Evolutionary conservation across 2,113 vertebrate species (phyloP).

Genomic region (Psittacus erithacus): DNA sequence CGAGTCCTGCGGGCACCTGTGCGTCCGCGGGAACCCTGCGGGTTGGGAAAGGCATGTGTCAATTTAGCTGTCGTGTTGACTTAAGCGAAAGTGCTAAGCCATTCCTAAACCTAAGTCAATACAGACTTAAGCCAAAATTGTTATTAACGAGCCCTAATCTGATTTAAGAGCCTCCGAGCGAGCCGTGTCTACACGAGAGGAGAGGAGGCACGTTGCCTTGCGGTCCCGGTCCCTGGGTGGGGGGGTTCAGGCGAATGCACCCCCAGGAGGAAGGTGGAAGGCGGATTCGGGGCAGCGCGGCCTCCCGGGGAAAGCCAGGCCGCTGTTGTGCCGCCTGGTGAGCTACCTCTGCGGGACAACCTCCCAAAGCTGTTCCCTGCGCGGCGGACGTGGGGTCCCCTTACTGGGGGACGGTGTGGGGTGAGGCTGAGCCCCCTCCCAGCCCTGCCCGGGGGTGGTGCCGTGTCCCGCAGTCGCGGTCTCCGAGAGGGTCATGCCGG

Average conservation of each 20-base stretch:
- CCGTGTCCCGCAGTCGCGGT: not conserved
- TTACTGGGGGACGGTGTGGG: not conserved
- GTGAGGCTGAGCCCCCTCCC: not conserved
- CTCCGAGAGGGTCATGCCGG: not conserved
- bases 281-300: too few species aligned
- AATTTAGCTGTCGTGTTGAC: constrained; percentile 50
- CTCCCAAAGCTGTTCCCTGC: not conserved
- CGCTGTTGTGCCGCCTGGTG: not conserved
- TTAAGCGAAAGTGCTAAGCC: constrained; percentile 62
- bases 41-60: constrained; percentile 31
- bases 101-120: constrained; percentile 69
- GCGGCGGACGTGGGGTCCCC: not conserved
- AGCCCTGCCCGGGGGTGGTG: not conserved
- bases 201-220: not conserved
- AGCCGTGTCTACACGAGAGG: not conserved
- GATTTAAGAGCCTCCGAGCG: constrained; percentile 42
- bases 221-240: not conserved
- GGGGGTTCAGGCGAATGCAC: not conserved
- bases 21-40: not conserved
- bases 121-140: constrained; percentile 68
- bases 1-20: not conserved
- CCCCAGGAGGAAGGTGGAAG: not conserved
- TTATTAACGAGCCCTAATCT: constrained; percentile 64
- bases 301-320: not conserved
- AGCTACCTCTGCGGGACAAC: not conserved